Percentiles rank a stretch among this genome's conserved stretches.
Conservation (phyloP, 2,797 vertebrate genomes). For the Gadopsis marmoratus region DNA sequence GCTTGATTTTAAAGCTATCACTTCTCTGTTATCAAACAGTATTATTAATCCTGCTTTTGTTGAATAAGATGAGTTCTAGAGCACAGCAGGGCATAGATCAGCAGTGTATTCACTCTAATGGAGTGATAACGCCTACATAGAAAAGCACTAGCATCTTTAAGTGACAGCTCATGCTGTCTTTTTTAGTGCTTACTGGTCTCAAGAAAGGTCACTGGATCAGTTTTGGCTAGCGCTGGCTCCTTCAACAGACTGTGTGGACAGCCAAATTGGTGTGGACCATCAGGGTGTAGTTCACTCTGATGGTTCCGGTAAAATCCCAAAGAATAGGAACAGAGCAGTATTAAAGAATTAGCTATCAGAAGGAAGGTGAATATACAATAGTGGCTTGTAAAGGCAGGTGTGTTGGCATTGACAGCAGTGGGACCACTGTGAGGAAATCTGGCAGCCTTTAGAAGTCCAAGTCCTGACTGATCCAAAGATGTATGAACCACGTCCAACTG, state of each 20-base stretch:
- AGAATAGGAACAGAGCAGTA: conserved; percentile 36
- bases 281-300: conserved; percentile 52
- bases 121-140: conserved; percentile 50
- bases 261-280: conserved; percentile 44
- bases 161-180: conserved; percentile 48
- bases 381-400: conserved; percentile 18
- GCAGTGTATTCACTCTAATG: conserved; percentile 45
- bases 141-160: conserved; percentile 45
- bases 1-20: conserved; percentile 47
- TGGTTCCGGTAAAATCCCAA: conserved; percentile 40
- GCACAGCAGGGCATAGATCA: conserved; percentile 60
- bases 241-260: conserved; percentile 37
- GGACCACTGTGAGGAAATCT: conserved; percentile 23
- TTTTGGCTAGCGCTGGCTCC: conserved; percentile 41
- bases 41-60: conserved; percentile 62
- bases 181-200: conserved; percentile 46
- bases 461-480: conserved; percentile 45
- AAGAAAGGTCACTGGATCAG: conserved; percentile 47
- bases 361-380: conserved; percentile 32
- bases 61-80: conserved; percentile 45
- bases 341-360: conserved; percentile 46
- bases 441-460: conserved; percentile 29
- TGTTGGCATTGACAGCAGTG: conserved; percentile 26
- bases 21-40: conserved; percentile 58
- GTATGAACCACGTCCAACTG: conserved; percentile 22